Conservation (phyloP, 2,888 invertebrate genomes). For the Lydus trimaculatus region DNA sequence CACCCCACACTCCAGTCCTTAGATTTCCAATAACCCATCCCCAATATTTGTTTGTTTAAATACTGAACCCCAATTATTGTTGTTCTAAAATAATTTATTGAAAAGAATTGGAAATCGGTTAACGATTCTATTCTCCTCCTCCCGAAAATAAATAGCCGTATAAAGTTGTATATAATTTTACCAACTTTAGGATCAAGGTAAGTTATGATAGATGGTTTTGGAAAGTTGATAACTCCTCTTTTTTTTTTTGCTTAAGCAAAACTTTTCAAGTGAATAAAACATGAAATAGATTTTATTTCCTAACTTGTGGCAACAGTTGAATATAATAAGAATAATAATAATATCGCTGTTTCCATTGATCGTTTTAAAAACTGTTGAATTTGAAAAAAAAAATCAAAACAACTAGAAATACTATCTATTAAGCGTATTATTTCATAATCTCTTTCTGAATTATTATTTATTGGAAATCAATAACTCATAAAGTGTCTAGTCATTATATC, state of each 20-base stretch:
- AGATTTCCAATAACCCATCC: neutral
- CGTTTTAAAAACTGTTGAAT: neutral
- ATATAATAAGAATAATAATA: too few species aligned
- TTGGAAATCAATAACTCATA: slow-evolving; percentile 21
- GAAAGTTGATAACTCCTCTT: neutral
- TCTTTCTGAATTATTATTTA: neutral
- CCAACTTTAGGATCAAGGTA: slow-evolving; percentile 1
- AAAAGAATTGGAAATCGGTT: neutral
- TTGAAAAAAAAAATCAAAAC: neutral
- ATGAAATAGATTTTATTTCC: slow-evolving; percentile 3
- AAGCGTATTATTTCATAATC: too few species aligned
- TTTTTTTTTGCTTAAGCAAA: neutral
- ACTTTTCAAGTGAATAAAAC: slow-evolving; percentile 2
- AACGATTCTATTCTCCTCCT: neutral
- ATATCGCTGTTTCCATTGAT: neutral
- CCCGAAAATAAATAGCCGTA: neutral
- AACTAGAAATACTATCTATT: too few species aligned
- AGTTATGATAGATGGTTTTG: neutral
- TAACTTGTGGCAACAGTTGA: slow-evolving; percentile 3
- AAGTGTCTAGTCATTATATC: slow-evolving; percentile 40
- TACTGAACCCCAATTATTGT: neutral
- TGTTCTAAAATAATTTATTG: neutral
- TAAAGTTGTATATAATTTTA: neutral
- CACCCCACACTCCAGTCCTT: too few species aligned
- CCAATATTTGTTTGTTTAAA: too few species aligned